A percentile compares a stretch with the other conserved stretches of the same genome.
Conservation (phyloP, 2,888 invertebrate species). For the Sturmia bella region DNA sequence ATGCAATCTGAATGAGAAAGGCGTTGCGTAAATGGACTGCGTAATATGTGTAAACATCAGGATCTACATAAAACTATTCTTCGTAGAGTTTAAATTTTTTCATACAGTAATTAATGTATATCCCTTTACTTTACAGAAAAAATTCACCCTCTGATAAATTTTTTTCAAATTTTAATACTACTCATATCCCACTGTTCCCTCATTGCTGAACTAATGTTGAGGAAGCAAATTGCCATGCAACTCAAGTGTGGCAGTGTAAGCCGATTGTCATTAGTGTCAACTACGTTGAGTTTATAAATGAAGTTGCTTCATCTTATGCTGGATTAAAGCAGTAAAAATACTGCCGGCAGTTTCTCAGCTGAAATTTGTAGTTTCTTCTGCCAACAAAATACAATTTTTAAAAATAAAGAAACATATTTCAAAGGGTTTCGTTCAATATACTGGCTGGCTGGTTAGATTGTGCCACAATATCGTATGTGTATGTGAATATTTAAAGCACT, state of each 20-base stretch:
- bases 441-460: conserved; percentile 5
- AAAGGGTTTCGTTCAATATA: conserved; percentile 45
- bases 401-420: background rate
- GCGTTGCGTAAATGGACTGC: no score
- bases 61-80: no score
- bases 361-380: conserved; percentile 8
- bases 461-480: conserved; percentile 1
- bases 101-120: background rate
- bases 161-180: background rate
- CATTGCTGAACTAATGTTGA: conserved; percentile 15
- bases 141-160: background rate
- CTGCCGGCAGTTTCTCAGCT: conserved; percentile 1
- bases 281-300: conserved; percentile 52
- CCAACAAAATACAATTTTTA: conserved; percentile 10
- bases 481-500: conserved; percentile 24
- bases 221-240: conserved; percentile 58
- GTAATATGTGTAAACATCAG: no score
- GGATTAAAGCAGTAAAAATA: background rate
- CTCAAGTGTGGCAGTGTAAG: conserved; percentile 66
- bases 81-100: no score
- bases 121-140: no score
- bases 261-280: conserved; percentile 65
- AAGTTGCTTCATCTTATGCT: conserved; percentile 4
- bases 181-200: background rate
- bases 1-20: no score